Base-by-base conservation (phyloP, 2,888 invertebrate species). In the Agonopterix alstromeriana region DNA sequence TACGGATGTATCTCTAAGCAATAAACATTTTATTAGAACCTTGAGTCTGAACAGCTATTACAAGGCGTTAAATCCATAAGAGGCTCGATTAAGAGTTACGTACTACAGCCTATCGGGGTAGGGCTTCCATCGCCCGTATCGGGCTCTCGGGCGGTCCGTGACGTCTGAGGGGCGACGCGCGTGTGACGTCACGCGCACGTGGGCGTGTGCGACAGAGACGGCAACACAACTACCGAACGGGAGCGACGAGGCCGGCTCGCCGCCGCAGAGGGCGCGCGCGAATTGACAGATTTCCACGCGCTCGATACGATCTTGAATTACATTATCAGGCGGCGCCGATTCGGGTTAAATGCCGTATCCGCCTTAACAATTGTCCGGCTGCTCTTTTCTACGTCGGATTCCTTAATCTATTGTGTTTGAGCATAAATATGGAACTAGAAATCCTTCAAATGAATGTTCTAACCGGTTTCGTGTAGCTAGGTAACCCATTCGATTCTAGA, bases 281-380 rank as follows among this genome's bases (percentile, higher is more conserved):
- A 78, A 77, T 77, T 81, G 76, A 81, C 81, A 80, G 78, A 77
- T 79, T 75, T 78, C 73, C 73, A 71, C 77, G 69, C 83, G 82
- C 75, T 83, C 82, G 78, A 84, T 84, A 83, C 81, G 69, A 82
- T 82, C 82, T 82, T 70, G 77, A 75, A 78, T 77, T 69, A 74
- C 72, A 79, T 79, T 82, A 81, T 73, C 68, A 71, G 59, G 56
- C 65, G 59, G 62, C 57, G 54, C 59, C 58, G 63, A 66, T 67
- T 58, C 60, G 57, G 67, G 72, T 70, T 69, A 70, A 72, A 71
- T 59, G 60, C 64, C 65, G 63, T 66, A 61, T 65, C 67, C 67
- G 67, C 60, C 60, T 63, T 56, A n/a, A 41, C 46, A 40, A 46
- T 41, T 46, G 40, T 35, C 9, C 46, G n/a, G n/a, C 10, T 35